Percentiles rank a stretch among this genome's conserved stretches.
These are phyloP conservation scores for Drosophila rufa DNA, from an alignment of 1,140 invertebrate genomes.

Conservation along the genomic window DNA sequence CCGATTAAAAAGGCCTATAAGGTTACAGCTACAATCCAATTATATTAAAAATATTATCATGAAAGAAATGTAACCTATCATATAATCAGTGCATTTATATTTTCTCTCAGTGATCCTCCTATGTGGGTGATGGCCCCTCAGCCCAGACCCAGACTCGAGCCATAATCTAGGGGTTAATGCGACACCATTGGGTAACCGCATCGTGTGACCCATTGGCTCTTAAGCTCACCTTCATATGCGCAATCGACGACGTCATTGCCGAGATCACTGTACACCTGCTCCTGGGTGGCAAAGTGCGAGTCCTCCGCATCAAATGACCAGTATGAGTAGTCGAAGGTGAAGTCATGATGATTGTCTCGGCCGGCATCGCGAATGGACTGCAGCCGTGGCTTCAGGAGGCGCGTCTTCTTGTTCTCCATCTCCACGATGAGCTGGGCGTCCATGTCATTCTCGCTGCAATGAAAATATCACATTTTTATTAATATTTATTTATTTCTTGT, in stretches of 20 bases:
- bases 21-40: no score
- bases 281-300: constrained; percentile 91
- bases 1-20: no score
- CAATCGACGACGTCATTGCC: constrained; percentile 96
- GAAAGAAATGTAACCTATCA: not conserved
- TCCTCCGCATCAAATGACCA: constrained; percentile 93
- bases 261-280: constrained; percentile 94
- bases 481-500: constrained; percentile 1
- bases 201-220: constrained; percentile 23
- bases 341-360: constrained; percentile 92
- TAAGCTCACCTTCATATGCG: constrained; percentile 90
- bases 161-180: constrained; percentile 16
- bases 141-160: constrained; percentile 4
- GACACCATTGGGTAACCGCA: constrained; percentile 35
- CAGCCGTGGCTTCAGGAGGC: constrained; percentile 91
- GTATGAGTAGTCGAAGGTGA: constrained; percentile 97
- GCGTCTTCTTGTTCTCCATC: constrained; percentile 94
- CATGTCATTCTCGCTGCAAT: constrained; percentile 92
- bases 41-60: not conserved
- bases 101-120: not conserved
- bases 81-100: no score
- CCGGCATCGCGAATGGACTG: constrained; percentile 85
- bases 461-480: not conserved
- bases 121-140: constrained; percentile 7
- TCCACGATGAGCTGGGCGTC: constrained; percentile 93